phyloP scores from a whole-genome alignment of 2,113 vertebrate genomes.

The Leucopsar rothschildi region DNA sequence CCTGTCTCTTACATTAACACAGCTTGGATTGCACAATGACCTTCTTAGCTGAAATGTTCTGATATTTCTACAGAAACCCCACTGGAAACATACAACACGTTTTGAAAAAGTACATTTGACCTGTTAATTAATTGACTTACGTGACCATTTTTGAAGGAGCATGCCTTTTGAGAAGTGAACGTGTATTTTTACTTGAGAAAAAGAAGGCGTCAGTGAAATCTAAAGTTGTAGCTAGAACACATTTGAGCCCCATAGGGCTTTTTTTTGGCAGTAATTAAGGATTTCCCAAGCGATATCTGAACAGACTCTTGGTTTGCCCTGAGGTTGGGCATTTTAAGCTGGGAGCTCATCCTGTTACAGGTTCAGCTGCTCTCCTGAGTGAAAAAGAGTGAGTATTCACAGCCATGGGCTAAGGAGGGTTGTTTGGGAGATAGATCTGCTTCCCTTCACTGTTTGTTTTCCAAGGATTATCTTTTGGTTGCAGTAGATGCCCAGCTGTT shows the following conservation, averaged over 20 bases:
- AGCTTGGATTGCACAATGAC: neutral
- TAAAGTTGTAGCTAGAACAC: neutral
- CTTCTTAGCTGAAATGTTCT: neutral
- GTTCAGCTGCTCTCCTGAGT: neutral
- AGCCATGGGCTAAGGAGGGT: neutral
- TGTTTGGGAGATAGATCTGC: conserved; percentile 25
- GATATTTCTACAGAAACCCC: neutral
- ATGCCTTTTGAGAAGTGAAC: neutral
- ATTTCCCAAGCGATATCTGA: neutral
- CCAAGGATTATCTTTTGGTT: conserved; percentile 26
- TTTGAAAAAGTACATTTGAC: neutral
- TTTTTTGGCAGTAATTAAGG: neutral
- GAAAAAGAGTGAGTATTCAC: neutral
- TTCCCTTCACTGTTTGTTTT: conserved; percentile 51
- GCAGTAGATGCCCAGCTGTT: neutral
- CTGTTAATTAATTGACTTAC: neutral
- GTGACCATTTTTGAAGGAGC: neutral
- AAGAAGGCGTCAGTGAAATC: neutral
- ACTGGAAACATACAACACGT: neutral
- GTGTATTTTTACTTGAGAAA: neutral
- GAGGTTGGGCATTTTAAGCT: neutral
- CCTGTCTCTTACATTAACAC: neutral
- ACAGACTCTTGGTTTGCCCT: neutral
- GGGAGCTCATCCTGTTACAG: neutral
- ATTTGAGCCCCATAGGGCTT: accelerated